These are phyloP conservation scores for Lepus europaeus DNA, from an alignment of 2,113 vertebrate genomes.

Conservation along the genomic window DNA sequence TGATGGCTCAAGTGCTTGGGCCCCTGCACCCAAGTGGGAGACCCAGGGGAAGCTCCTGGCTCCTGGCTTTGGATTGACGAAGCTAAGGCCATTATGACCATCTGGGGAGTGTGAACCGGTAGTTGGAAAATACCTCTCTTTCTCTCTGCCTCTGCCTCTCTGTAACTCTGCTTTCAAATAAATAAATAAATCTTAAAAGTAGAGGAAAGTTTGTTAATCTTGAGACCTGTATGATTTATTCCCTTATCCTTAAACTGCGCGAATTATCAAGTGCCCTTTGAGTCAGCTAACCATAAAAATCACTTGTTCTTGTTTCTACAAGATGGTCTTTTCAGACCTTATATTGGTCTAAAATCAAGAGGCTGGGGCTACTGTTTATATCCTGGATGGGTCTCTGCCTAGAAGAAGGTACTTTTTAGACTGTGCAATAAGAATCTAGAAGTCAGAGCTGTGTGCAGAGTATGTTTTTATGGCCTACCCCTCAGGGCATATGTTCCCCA, in stretches of 20 bases:
- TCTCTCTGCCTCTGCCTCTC: no score
- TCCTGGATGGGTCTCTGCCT: background rate
- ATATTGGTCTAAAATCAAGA: background rate
- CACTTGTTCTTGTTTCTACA: background rate
- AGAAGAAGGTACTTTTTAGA: background rate
- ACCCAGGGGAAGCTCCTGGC: no score
- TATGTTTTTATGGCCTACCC: background rate
- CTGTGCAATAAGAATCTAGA: background rate
- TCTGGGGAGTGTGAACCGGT: no score
- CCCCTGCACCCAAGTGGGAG: no score
- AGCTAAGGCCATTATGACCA: no score
- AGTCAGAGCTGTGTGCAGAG: background rate
- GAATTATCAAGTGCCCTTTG: background rate
- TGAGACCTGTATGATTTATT: background rate
- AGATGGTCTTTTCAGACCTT: background rate
- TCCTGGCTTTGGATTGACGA: no score
- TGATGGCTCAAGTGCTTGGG: no score
- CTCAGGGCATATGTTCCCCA: background rate
- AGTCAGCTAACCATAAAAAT: conserved; percentile 2
- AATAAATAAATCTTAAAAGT: no score
- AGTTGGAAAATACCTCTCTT: no score
- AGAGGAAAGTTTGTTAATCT: background rate
- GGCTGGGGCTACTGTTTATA: background rate
- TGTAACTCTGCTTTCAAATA: no score
- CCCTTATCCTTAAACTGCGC: background rate